Base-by-base conservation (phyloP, 1,140 invertebrate genomes). In the Fopius arisanus region DNA sequence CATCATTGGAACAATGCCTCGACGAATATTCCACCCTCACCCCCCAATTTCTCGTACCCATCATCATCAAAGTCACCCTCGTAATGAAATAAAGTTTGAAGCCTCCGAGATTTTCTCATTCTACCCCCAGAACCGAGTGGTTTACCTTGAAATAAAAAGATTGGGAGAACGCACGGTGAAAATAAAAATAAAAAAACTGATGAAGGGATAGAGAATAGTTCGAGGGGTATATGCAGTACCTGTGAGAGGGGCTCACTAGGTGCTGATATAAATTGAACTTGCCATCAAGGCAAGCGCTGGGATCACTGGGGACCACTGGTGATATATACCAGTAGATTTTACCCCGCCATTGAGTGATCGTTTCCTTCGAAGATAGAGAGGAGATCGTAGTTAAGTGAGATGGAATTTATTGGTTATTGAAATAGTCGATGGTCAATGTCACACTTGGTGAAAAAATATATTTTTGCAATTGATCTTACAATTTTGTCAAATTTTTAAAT, bases 221-320 rank as follows among this genome's bases (percentile, higher is more conserved):
- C n/a, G 43, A 48, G 23, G 14, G 54, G 6, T 59, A 59, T 59
- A 59, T 37, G 33, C 12, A 12, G 54, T 59, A 21, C 10, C 54
- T 10, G 26, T 59, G 54, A 59, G 14, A 23, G 54, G 54, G 19
- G 19, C 19, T 51, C 43, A 51, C 43, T 51, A 23, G 54, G 23
- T 59, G 5, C 54, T 59, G 83, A 86, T 86, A 87, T 86, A 87
- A 85, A 87, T 87, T 84, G 84, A 82, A 80, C 82, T 81, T 81
- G 83, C 82, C 84, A 86, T 84, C 81, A 79, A 81, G 81, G 81
- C 79, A 84, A 86, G 81, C 82, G 84, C 78, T 78, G 73, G 82
- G 78, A 83, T 82, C 81, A 76, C 78, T 74, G 23, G 23, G 10
- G 67, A 77, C 75, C 75, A 77, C 75, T 68, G 54, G 79, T 79